Base-by-base conservation (phyloP, 64 coral and sea anemone species). In the Dendrophyllia cribrosa region DNA sequence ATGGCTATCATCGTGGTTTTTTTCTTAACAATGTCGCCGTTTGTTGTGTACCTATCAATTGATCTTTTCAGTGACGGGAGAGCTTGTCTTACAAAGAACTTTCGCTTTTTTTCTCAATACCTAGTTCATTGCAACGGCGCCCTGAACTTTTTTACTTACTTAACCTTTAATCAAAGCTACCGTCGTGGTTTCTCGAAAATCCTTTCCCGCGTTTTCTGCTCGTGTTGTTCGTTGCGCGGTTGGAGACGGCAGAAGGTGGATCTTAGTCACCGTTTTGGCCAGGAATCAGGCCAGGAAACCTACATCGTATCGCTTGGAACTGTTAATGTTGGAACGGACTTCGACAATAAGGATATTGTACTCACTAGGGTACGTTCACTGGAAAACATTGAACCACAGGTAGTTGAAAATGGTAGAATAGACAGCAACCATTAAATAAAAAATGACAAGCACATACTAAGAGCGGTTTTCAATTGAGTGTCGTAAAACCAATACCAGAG, bases 11-110 rank as follows among this genome's bases (percentile, higher is more conserved):
- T 61, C 1, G 56, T 45, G 22, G 56, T 60, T 12, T 80, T 80
- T 61, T 82, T 82, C 59, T 46, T 82, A 19, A 63, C 78, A 20
- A 82, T 82, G 78, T 82, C 78, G 0, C 78, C 78, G 24, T 82
- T 82, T 21, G 78, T 82, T 0, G 59, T 82, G 16, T 82, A 82
- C 63, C 26, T 82, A 62, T 65, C 16, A 48, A 63, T 82, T 82
- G 58, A 15, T n/a, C 4, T 82, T 4, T 82, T 82, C 25, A 62
- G 58, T 45, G 26, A 63, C 15, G 78, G 78, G 0, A 26, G 21
- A 82, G 24, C 17, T 44, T 82, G 78, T 10, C 78, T 65, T 47
- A 63, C 58, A 46, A 82, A 82, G 58, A 59, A 82, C 58, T 82
- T 82, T 64, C 78, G 78, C 78, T 82, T 82, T 64, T 7, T 63